phyloP scores from a whole-genome alignment of 2,797 vertebrate species.

The Vultur gryphus region DNA sequence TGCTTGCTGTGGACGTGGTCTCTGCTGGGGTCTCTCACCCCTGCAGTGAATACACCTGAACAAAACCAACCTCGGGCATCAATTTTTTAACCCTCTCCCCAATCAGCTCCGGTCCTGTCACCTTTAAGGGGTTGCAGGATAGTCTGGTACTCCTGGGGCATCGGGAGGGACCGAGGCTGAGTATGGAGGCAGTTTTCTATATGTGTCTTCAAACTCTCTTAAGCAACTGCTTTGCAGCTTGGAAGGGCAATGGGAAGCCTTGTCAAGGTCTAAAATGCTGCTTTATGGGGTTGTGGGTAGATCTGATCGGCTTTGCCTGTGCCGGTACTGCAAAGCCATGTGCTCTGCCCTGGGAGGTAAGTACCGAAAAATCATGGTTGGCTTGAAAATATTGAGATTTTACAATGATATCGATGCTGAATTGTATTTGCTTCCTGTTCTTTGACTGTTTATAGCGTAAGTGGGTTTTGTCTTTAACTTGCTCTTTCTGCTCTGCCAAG shows the following conservation, averaged over 20 bases:
- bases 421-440: neutral
- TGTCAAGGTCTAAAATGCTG: neutral
- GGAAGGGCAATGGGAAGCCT: neutral
- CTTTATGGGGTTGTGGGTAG: neutral
- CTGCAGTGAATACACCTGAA: neutral
- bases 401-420: fast-evolving
- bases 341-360: neutral
- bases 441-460: neutral
- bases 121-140: neutral
- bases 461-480: neutral
- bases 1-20: fast-evolving
- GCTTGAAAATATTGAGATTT: neutral
- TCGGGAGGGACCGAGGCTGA: fast-evolving
- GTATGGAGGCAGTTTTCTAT: fast-evolving
- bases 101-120: neutral
- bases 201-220: fast-evolving
- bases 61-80: neutral
- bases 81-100: neutral
- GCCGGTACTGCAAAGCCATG: neutral
- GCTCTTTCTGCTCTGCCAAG: neutral
- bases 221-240: neutral
- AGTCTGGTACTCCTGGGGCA: too few relatives aligned
- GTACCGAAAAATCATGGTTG: neutral
- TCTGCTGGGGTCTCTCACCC: neutral
- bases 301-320: neutral